Evolutionary conservation across 1,140 invertebrate genomes (phyloP), one percentile per base, ranked within the genome.

Genomic region (Teleogryllus occipitalis): DNA sequence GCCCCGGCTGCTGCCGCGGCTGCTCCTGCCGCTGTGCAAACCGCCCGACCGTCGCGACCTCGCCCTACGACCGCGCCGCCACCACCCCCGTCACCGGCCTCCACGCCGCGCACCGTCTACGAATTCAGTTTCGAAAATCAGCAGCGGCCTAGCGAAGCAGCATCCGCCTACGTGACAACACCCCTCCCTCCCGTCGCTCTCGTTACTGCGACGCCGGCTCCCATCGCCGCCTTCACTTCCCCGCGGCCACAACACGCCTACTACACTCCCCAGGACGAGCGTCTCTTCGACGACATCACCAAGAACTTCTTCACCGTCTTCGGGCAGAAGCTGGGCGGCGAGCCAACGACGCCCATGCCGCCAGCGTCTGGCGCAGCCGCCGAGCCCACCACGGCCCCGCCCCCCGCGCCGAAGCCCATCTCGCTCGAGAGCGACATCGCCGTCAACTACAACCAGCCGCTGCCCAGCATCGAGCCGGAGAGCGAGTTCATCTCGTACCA

Each of bases 271-370:
- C 92, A 92, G 79, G 92, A 93, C 75, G 91, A 92, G 81, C 87
- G 88, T 54, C 88, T 91, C 47, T 86, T 93, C 65, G 93, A 94
- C 81, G 92, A 94, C 81, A 92, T 92, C 12, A 93, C 92, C 6
- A 93, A 92, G 83, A 92, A 93, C 81, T 93, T 93, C 77, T 93
- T 93, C 81, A 92, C 92, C 46, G 89, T 92, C 80, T 94, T 93
- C 81, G 93, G 93, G 0, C 91, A 93, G 82, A 93, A 93, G 84
- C 82, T 93, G n/a, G 46, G 46, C n/a, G 54, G 73, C 8, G n/a
- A 65, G 76, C 73, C 46, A 78, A 86, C 80, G 85, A 84, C 14
- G 85, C 85, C 75, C 77, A 76, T 81, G 65, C 72, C 81, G 80
- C 54, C 54, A 2, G 54, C 18, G 10, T 3, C 54, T 18, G 79